These are phyloP conservation scores for Lottia scabra DNA, from an alignment of 2,888 invertebrate genomes.

Conservation along the genomic window DNA sequence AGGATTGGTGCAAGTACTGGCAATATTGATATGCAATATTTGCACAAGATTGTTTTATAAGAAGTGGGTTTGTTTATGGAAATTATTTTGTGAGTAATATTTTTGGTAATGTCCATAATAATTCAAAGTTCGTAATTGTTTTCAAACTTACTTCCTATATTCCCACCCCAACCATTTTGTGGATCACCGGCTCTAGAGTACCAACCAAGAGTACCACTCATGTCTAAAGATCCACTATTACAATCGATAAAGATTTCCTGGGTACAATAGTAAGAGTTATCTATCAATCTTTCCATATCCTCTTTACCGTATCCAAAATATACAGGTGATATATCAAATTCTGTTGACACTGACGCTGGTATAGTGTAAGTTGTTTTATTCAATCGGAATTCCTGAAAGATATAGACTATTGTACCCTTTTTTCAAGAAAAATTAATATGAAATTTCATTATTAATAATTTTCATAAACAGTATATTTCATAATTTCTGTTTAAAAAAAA, in stretches of 20 bases:
- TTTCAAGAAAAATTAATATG: too few relatives aligned
- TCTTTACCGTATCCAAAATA: slow-evolving; percentile 33
- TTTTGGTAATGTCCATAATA: too few relatives aligned
- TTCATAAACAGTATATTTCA: too few relatives aligned
- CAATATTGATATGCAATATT: too few relatives aligned
- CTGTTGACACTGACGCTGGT: not conserved
- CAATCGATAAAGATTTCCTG: slow-evolving; percentile 44
- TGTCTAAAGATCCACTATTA: slow-evolving; percentile 22
- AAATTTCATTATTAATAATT: too few relatives aligned
- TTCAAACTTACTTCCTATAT: not conserved
- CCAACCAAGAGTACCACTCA: slow-evolving; percentile 26
- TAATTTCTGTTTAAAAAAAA: too few relatives aligned
- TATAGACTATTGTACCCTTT: too few relatives aligned
- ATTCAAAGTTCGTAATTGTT: too few relatives aligned
- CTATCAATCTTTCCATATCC: slow-evolving; percentile 27
- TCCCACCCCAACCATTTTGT: slow-evolving; percentile 25
- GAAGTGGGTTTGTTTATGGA: too few relatives aligned
- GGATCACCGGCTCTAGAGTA: slow-evolving; percentile 19
- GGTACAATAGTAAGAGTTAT: slow-evolving; percentile 44
- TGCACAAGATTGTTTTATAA: too few relatives aligned
- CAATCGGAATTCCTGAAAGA: slow-evolving; percentile 2
- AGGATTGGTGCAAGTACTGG: too few relatives aligned
- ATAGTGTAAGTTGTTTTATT: slow-evolving; percentile 9
- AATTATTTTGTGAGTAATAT: too few relatives aligned
- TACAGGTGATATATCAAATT: not conserved